Conservation (phyloP, 2,797 vertebrate species). For the Rallus crepitans region DNA sequence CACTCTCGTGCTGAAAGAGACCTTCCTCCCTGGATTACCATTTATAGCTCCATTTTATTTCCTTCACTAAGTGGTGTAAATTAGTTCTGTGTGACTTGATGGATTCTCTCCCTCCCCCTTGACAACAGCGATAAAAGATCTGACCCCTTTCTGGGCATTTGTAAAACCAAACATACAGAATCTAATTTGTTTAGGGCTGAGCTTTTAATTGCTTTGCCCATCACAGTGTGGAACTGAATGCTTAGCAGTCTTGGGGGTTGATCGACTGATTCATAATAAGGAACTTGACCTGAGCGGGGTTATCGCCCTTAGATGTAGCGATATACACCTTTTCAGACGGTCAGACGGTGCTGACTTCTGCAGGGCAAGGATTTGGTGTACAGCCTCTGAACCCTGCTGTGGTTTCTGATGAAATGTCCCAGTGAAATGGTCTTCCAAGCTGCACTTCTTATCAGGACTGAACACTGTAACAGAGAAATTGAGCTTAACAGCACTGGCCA, state of each 20-base stretch:
- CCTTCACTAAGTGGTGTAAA: constrained; percentile 54
- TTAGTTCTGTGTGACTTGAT: constrained; percentile 60
- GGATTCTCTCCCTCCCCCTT: constrained; percentile 22
- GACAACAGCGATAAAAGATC: constrained; percentile 55
- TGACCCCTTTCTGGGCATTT: constrained; percentile 37
- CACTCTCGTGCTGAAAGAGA: neutral
- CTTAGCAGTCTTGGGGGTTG: constrained; percentile 2
- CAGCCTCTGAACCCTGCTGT: neutral
- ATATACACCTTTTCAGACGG: neutral
- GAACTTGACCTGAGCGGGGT: neutral
- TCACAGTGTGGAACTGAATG: neutral
- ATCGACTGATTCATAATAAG: constrained; percentile 18
- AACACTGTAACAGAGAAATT: neutral
- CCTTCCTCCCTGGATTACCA: constrained; percentile 13
- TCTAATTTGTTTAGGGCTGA: constrained; percentile 51
- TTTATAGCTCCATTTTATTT: constrained; percentile 24
- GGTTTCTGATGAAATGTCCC: neutral
- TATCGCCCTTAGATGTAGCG: neutral
- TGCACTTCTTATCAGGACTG: neutral
- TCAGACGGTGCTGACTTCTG: neutral
- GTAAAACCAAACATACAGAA: constrained; percentile 49
- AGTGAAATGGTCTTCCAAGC: neutral
- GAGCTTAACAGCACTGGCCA: neutral
- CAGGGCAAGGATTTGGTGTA: neutral
- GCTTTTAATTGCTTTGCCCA: constrained; percentile 55